Evolutionary conservation across 2,797 vertebrate species (phyloP).

Genomic region (Ispidina picta): DNA sequence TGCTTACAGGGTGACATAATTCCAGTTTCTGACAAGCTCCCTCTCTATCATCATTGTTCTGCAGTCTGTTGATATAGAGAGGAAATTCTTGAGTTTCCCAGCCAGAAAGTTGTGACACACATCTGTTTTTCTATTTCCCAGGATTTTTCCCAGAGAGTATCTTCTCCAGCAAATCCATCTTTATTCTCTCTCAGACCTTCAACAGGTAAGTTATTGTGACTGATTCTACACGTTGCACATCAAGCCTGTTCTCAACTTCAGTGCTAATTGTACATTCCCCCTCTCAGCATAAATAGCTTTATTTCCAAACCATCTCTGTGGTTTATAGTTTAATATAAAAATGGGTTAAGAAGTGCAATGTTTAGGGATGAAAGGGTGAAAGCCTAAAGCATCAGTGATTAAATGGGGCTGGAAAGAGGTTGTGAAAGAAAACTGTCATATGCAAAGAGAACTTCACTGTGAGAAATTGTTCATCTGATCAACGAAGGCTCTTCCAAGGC

Average conservation of each 20-base stretch:
- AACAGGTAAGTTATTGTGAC: conserved; percentile 85
- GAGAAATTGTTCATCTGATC: background rate
- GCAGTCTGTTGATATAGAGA: background rate
- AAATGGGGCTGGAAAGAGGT: background rate
- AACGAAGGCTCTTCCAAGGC: background rate
- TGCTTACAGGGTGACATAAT: background rate
- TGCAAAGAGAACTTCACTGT: background rate
- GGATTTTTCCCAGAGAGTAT: conserved; percentile 97
- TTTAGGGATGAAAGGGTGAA: background rate
- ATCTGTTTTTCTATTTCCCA: conserved; percentile 72
- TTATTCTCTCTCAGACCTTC: conserved; percentile 94
- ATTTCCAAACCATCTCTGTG: background rate
- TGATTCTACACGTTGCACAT: background rate
- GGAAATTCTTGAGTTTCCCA: background rate
- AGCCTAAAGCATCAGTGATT: background rate
- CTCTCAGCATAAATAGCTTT: background rate
- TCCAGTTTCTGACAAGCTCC: background rate
- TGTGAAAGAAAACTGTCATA: background rate
- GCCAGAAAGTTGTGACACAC: background rate
- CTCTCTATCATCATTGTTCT: background rate
- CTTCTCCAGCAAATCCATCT: conserved; percentile 97
- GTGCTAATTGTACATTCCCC: background rate
- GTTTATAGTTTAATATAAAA: background rate
- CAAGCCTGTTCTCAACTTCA: background rate
- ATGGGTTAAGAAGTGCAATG: background rate